These are phyloP conservation scores for Helarctos malayanus DNA, from an alignment of 2,797 vertebrate genomes.

Conservation along the genomic window DNA sequence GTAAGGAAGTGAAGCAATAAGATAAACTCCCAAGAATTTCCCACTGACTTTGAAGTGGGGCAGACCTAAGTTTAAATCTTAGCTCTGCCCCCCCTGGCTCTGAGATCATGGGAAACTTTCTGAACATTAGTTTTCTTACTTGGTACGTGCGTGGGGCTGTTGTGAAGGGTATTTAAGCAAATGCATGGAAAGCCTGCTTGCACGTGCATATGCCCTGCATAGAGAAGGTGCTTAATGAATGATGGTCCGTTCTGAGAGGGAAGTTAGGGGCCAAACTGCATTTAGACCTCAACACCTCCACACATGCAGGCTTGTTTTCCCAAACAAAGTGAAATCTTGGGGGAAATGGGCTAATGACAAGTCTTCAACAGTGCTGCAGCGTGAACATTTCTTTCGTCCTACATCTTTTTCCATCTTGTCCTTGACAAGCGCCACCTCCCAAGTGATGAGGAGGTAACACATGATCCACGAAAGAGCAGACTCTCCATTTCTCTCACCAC, in stretches of 20 bases:
- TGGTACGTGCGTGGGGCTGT: neutral
- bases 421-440: slow-evolving; percentile 81
- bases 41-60: neutral
- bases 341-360: slow-evolving; percentile 53
- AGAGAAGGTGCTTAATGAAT: neutral
- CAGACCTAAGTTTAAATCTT: neutral
- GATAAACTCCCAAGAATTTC: neutral
- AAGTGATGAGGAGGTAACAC: slow-evolving; percentile 79
- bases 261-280: neutral
- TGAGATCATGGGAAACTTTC: slow-evolving; percentile 1
- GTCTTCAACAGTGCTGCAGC: neutral
- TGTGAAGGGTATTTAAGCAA: slow-evolving; percentile 42
- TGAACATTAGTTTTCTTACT: slow-evolving; percentile 43
- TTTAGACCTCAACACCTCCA: slow-evolving; percentile 55
- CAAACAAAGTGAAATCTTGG: slow-evolving; percentile 56
- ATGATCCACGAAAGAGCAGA: slow-evolving; percentile 81
- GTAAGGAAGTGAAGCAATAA: neutral
- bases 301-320: slow-evolving; percentile 28
- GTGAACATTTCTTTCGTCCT: slow-evolving; percentile 60
- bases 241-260: neutral
- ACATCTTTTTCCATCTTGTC: slow-evolving; percentile 65
- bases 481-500: slow-evolving; percentile 84
- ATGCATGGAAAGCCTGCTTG: neutral
- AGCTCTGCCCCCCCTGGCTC: neutral
- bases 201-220: neutral